phyloP scores from a whole-genome alignment of 2,888 invertebrate species.

The Dorcus parallelipipedus region DNA sequence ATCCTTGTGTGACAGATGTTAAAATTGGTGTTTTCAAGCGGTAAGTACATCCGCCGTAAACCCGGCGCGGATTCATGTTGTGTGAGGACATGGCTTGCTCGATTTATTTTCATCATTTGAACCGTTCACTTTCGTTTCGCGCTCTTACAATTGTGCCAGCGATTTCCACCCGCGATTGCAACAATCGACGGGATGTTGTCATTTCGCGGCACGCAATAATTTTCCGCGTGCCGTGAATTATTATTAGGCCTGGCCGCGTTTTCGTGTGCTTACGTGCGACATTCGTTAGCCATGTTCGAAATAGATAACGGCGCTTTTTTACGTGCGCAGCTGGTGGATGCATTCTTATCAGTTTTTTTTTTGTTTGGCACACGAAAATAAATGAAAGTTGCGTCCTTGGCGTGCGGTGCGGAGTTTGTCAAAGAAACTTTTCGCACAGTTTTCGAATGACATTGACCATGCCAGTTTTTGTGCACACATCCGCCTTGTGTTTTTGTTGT shows the following conservation, averaged over 20 bases:
- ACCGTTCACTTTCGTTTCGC: not conserved
- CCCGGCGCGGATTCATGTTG: not conserved
- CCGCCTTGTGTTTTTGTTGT: no score
- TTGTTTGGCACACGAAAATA: no score
- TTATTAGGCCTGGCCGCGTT: not conserved
- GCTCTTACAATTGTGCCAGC: not conserved
- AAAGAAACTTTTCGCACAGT: no score
- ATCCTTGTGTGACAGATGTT: conserved; percentile 21
- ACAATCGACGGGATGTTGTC: not conserved
- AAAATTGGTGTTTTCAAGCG: conserved; percentile 9
- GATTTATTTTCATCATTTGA: not conserved
- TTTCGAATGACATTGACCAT: no score
- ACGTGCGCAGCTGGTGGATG: no score
- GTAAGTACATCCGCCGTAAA: conserved; percentile 8
- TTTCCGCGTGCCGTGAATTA: not conserved
- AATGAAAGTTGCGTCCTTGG: no score
- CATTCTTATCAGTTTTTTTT: no score
- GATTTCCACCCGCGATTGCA: not conserved
- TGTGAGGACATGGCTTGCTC: not conserved
- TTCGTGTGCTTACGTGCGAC: not conserved
- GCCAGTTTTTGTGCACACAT: no score
- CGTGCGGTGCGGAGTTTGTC: no score
- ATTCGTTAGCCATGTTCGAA: conserved; percentile 1
- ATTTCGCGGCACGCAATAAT: not conserved
- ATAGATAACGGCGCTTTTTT: not conserved